These are phyloP conservation scores for Drosophila baimaii DNA, from an alignment of 1,140 invertebrate species.

Conservation along the genomic window DNA sequence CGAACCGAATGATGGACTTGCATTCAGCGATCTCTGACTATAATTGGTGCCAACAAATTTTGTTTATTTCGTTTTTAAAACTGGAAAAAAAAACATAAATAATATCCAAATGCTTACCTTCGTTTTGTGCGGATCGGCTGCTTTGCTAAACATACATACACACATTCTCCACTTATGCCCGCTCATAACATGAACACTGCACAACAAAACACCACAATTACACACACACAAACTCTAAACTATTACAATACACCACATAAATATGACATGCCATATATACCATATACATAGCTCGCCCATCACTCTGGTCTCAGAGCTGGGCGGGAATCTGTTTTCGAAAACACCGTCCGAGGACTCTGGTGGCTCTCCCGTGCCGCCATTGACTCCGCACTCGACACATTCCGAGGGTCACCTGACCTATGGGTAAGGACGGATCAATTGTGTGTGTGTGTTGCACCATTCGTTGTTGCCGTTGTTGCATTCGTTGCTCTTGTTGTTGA, in stretches of 20 bases:
- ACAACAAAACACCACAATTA: conserved; percentile 22
- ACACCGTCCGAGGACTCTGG: conserved; percentile 93
- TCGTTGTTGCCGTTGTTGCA: conserved; percentile 47
- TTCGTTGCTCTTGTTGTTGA: conserved; percentile 47
- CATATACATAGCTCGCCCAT: conserved; percentile 89
- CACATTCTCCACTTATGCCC: conserved; percentile 17
- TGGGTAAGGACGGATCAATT: conserved; percentile 78
- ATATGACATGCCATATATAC: conserved; percentile 11
- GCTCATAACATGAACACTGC: conserved; percentile 15
- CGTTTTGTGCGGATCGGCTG: conserved; percentile 80
- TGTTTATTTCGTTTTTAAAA: conserved; percentile 68
- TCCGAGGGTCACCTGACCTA: conserved; percentile 84
- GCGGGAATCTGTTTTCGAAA: conserved; percentile 93
- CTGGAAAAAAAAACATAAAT: conserved; percentile 42
- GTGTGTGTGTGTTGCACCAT: too few species aligned
- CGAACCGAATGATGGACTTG: conserved; percentile 8
- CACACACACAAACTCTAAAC: conserved; percentile 28
- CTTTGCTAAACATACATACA: conserved; percentile 69
- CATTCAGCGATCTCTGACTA: conserved; percentile 42
- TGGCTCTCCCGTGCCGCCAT: conserved; percentile 85
- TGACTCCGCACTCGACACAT: conserved; percentile 84
- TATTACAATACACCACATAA: conserved; percentile 21
- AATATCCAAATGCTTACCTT: conserved; percentile 73
- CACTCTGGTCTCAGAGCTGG: conserved; percentile 94
- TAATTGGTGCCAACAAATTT: conserved; percentile 70